These are phyloP conservation scores for Gymnodraco acuticeps DNA, from an alignment of 2,797 vertebrate genomes.

Conservation along the genomic window DNA sequence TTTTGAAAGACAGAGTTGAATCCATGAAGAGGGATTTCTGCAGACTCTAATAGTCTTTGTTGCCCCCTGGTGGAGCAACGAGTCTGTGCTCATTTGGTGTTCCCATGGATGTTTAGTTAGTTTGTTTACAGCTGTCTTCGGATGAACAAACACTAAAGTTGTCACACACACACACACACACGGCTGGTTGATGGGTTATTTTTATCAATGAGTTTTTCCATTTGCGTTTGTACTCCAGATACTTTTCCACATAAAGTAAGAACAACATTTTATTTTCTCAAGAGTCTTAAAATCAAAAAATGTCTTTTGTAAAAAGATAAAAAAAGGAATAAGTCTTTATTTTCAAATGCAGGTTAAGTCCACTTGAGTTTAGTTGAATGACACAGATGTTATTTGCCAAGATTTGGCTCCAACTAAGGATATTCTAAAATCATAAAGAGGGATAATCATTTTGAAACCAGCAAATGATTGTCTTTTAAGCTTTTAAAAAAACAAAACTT, in stretches of 20 bases:
- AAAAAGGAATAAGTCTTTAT: neutral
- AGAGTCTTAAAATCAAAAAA: slow-evolving; percentile 32
- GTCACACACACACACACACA: too few species aligned
- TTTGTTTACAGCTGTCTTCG: slow-evolving; percentile 31
- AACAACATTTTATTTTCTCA: neutral
- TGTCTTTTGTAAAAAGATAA: slow-evolving; percentile 13
- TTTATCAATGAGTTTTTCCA: slow-evolving; percentile 10
- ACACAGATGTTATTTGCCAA: neutral
- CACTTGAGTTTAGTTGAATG: neutral
- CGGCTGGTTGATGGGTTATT: slow-evolving; percentile 66
- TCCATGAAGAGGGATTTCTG: slow-evolving; percentile 5
- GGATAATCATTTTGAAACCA: neutral
- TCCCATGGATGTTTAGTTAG: slow-evolving; percentile 22
- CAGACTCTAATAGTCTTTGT: slow-evolving; percentile 15
- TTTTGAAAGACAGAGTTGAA: neutral
- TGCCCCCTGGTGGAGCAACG: slow-evolving; percentile 68
- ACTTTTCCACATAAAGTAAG: neutral
- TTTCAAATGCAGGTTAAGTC: neutral
- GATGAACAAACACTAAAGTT: slow-evolving; percentile 27
- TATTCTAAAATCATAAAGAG: neutral
- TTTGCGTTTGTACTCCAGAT: slow-evolving; percentile 17
- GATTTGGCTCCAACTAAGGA: neutral
- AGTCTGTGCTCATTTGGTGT: neutral
- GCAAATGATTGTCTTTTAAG: neutral
- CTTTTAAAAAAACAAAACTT: too few species aligned